phyloP scores from a whole-genome alignment of 2,888 invertebrate genomes.

The Cylindroiulus punctatus region DNA sequence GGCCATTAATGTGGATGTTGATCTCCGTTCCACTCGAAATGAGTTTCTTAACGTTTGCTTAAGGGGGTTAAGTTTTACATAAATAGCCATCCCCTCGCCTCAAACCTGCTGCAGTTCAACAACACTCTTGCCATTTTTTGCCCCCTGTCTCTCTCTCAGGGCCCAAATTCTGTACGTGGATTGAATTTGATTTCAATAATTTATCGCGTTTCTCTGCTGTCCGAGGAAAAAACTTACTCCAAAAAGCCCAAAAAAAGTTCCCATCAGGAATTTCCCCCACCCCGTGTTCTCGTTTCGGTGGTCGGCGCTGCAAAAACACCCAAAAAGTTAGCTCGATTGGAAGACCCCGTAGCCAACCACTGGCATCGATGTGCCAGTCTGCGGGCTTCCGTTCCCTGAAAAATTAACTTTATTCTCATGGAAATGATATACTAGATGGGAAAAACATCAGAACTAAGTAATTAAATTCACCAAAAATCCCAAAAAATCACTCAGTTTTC shows the following conservation, averaged over 20 bases:
- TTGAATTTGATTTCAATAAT: constrained; percentile 32
- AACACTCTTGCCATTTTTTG: constrained; percentile 26
- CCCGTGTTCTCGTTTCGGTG: not conserved
- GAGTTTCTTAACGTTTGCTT: constrained; percentile 32
- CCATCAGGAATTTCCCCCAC: not conserved
- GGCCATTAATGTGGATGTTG: constrained; percentile 30
- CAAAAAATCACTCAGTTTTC: no score
- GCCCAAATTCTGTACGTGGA: constrained; percentile 14
- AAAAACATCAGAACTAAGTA: no score
- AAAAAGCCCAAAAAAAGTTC: not conserved
- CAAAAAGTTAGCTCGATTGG: no score
- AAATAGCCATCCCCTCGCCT: not conserved
- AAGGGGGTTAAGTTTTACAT: constrained; percentile 32
- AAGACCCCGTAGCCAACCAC: not conserved
- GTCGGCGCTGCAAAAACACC: not conserved
- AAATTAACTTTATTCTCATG: no score
- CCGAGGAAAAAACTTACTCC: constrained; percentile 11
- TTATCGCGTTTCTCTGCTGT: constrained; percentile 7
- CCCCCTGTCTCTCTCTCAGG: constrained; percentile 30
- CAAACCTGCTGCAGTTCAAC: constrained; percentile 15
- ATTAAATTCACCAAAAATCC: no score
- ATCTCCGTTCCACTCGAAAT: constrained; percentile 25
- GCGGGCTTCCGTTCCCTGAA: no score
- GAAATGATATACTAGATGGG: no score
- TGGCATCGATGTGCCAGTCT: not conserved